phyloP scores from a whole-genome alignment of 2,888 invertebrate species.

The Coenonympha arcania region DNA sequence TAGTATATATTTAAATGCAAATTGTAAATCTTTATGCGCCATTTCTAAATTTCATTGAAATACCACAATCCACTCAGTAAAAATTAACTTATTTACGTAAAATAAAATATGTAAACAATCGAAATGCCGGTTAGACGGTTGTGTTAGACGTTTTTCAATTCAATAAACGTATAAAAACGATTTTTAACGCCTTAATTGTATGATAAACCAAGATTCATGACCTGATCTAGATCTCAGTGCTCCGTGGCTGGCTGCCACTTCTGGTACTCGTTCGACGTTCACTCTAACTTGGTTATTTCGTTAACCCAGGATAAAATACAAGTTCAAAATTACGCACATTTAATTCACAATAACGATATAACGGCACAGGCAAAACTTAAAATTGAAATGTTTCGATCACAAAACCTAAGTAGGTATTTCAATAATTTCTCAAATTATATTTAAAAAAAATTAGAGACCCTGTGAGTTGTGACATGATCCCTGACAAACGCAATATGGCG shows the following conservation, averaged over 20 bases:
- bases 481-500: constrained; percentile 60
- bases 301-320: constrained; percentile 42
- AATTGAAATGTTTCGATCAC: constrained; percentile 23
- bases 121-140: constrained; percentile 39
- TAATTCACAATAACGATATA: constrained; percentile 24
- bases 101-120: constrained; percentile 43
- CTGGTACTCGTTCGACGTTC: constrained; percentile 44
- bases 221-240: constrained; percentile 38
- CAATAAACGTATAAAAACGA: constrained; percentile 18
- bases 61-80: background rate
- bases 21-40: background rate
- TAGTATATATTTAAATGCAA: constrained; percentile 17
- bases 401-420: constrained; percentile 28
- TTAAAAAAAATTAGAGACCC: constrained; percentile 45
- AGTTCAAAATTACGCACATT: constrained; percentile 27
- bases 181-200: constrained; percentile 9
- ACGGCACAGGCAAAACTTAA: constrained; percentile 16
- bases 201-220: constrained; percentile 24
- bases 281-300: constrained; percentile 55
- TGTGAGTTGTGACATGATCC: constrained; percentile 40
- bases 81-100: background rate
- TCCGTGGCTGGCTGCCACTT: constrained; percentile 47
- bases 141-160: constrained; percentile 17
- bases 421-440: constrained; percentile 37
- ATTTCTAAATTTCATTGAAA: background rate